Evolutionary conservation across 2,113 vertebrate species (phyloP), one percentile per base, ranked within the genome.

Genomic region (Sporophila hypoxantha): DNA sequence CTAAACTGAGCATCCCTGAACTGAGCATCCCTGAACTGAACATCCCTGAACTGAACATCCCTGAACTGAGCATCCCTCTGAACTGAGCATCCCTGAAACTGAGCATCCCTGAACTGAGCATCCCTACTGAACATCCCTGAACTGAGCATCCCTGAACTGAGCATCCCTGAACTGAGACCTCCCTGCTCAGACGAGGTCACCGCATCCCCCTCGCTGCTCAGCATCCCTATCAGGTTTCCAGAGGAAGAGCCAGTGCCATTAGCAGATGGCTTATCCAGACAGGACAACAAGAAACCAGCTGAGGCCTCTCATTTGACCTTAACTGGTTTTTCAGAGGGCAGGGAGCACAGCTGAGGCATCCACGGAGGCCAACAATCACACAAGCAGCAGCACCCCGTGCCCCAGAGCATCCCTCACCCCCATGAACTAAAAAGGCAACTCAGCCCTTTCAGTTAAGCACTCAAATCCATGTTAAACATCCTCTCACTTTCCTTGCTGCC

Each of bases 271-370:
- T 80, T 64, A 85, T 42, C 82, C 88, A 89, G 85, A 77, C 65
- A 94, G 46, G 27, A 64, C 44, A 71, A 32, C 5, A 61, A 87
- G n/a, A 71, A 89, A 87, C 32, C 89, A 55, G 46, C 69, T 37
- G 78, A 87, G 47, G 44, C 37, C 73, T 82, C 85, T 83, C 27
- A 50, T 88, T 87, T 71, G 57, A 91, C 92, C 91, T 92, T 49
- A 65, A 36, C 50, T 77, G 26, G 7, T 91, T 87, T 71, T 85
- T 64, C 15, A 23, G 79, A 41, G 39, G 39, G 39, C 39, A 41
- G 39, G 42, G 77, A 55, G 39, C 52, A 32, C 0, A 17, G 68
- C 73, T 76, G 80, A 88, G 53, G 53, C 57, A 78, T 14, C 49
- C 22, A 6, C 1, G 0, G 71, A 30, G 12, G 41, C 50, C 26